These are phyloP conservation scores for Chrysodeixis includens DNA, from an alignment of 2,888 invertebrate genomes.

Conservation along the genomic window DNA sequence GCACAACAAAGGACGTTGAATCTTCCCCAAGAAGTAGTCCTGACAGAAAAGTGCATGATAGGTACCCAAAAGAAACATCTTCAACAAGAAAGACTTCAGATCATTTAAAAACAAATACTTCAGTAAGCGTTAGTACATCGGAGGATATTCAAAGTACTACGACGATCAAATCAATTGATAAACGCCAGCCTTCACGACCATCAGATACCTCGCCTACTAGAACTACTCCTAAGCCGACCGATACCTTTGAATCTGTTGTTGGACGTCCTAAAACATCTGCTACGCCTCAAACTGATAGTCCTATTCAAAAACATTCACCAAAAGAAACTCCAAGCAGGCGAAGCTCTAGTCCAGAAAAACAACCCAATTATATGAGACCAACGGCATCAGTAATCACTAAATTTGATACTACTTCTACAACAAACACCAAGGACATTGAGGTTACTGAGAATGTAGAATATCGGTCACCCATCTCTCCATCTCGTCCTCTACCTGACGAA, in stretches of 20 bases:
- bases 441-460: conserved; percentile 28
- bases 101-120: conserved; percentile 50
- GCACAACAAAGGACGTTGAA: conserved; percentile 18
- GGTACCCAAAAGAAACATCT: conserved; percentile 41
- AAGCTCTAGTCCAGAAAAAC: conserved; percentile 59
- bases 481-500: conserved; percentile 36
- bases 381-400: conserved; percentile 48
- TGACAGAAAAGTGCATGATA: conserved; percentile 23
- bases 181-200: conserved; percentile 16
- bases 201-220: conserved; percentile 23
- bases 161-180: conserved; percentile 34
- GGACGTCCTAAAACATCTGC: conserved; percentile 19
- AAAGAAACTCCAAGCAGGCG: conserved; percentile 31
- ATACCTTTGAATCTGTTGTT: conserved; percentile 11
- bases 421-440: conserved; percentile 46
- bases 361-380: conserved; percentile 51
- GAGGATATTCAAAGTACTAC: conserved; percentile 49
- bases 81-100: conserved; percentile 44
- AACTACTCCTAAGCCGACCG: conserved; percentile 15
- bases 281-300: conserved; percentile 19
- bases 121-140: conserved; percentile 45
- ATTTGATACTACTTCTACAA: conserved; percentile 47
- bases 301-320: conserved; percentile 11
- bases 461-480: conserved; percentile 45
- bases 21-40: conserved; percentile 30